Conservation (phyloP, 1,140 invertebrate genomes). For the Gryllus bimaculatus region DNA sequence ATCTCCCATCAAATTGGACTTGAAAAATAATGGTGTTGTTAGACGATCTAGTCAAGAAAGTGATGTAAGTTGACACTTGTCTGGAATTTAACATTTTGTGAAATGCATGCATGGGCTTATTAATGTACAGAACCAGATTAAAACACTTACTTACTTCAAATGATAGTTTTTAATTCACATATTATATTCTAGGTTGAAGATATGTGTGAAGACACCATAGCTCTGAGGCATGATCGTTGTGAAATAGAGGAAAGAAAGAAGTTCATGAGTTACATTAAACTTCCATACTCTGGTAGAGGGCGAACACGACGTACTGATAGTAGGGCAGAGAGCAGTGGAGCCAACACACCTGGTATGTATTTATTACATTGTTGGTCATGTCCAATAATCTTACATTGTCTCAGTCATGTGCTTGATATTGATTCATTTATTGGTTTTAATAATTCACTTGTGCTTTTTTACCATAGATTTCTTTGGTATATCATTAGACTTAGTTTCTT, state of each 20-base stretch:
- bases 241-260: conserved; percentile 70
- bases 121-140: too few relatives aligned
- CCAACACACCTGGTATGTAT: conserved; percentile 53
- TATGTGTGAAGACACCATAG: conserved; percentile 59
- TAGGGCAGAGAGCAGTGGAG: conserved; percentile 56
- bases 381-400: too few relatives aligned
- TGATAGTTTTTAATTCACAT: not conserved
- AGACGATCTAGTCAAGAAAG: conserved; percentile 45
- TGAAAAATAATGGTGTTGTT: conserved; percentile 43
- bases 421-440: not conserved
- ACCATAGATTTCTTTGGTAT: not conserved
- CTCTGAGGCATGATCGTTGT: conserved; percentile 57
- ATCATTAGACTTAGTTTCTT: not conserved
- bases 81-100: too few relatives aligned
- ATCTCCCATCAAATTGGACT: conserved; percentile 34
- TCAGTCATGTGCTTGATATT: not conserved
- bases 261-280: conserved; percentile 60
- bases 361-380: not conserved
- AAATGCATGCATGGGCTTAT: too few relatives aligned
- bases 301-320: conserved; percentile 47
- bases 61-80: conserved; percentile 37
- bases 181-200: conserved; percentile 45
- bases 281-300: conserved; percentile 32
- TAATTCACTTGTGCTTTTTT: not conserved
- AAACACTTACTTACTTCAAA: too few relatives aligned